Base-by-base conservation (phyloP, 2,797 vertebrate genomes). In the Harpagifer antarcticus region DNA sequence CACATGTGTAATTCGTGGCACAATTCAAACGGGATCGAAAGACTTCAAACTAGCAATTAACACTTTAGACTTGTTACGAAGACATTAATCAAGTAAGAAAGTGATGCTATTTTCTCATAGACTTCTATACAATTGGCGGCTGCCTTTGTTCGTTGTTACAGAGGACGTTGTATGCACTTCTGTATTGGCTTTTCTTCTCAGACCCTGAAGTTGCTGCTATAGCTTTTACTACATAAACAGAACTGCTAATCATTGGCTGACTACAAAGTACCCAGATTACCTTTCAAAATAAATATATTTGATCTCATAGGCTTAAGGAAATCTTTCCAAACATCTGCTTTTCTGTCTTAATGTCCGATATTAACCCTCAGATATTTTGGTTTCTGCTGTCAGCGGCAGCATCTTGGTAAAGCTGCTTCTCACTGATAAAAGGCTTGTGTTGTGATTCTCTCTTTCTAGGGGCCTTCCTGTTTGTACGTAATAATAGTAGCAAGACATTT, bases 381-480 rank as follows among this genome's bases (percentile, higher is more conserved):
- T 55, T 14, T 42, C 1, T 54, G 12, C 53, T 53, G n/a, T 68
- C 10, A n/a, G 0, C 8, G 20, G 47, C 9, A 15, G 12, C 27
- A 19, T 44, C 37, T 57, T 16, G 17, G 1, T 16, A 3, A 2
- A 33, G 42, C 62, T 49, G 15, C 9, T 45, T 37, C n/a, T 60
- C 10, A 19, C 44, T 49, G 42, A 47, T 48, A 47, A 31, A 27
- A 50, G 11, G 12, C 40, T 44, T 54, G 8, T 74, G 72, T 68
- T 79, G 12, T 68, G 45, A 63, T 50, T 59, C n/a, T 1, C 59
- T 79, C 76, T 48, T 27, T 66, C 27, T 5, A 3, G 0, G 10
- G 15, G 54, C 6, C 54, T 54, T 45, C 37, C 14, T 86, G 65
- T 88, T 64, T 83, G 49, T 76, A 20, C 65, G 58, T 82, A 59